Conservation (phyloP, 2,797 vertebrate species). For the Trematomus bernacchii region DNA sequence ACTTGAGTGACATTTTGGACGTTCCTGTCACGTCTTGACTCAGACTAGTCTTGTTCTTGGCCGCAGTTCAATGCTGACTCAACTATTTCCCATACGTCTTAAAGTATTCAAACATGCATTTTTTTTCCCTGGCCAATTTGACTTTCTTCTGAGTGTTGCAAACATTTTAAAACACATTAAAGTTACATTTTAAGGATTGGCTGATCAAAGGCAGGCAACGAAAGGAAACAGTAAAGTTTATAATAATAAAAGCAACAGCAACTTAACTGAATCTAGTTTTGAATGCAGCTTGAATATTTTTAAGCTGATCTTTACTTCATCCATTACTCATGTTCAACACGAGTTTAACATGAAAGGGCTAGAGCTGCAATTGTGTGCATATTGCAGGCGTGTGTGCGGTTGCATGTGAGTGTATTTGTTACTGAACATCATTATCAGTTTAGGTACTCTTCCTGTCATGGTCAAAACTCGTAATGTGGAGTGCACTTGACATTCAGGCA, state of each 20-base stretch:
- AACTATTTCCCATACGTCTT: constrained; percentile 20
- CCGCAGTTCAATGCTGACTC: constrained; percentile 38
- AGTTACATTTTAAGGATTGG: not conserved
- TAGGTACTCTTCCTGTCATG: not conserved
- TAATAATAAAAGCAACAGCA: not conserved
- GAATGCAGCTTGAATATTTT: not conserved
- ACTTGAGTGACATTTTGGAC: constrained; percentile 37
- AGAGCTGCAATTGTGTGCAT: not conserved
- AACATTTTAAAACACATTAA: constrained; percentile 11
- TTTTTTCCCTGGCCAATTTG: not conserved
- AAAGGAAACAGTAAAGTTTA: not conserved
- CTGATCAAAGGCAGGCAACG: not conserved
- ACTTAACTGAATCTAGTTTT: not conserved
- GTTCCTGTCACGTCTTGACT: constrained; percentile 31
- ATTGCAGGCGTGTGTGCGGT: not conserved
- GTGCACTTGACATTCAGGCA: not conserved
- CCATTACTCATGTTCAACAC: not conserved
- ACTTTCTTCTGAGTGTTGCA: constrained; percentile 5
- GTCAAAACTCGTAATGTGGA: not conserved
- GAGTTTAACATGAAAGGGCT: not conserved
- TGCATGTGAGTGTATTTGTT: not conserved
- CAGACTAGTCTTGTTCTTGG: constrained; percentile 35
- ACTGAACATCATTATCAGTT: not conserved
- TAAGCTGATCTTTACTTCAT: not conserved
- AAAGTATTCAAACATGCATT: constrained; percentile 6